These are phyloP conservation scores for Phallusia fumigata DNA, from an alignment of 23 tunicate species.

Conservation along the genomic window DNA sequence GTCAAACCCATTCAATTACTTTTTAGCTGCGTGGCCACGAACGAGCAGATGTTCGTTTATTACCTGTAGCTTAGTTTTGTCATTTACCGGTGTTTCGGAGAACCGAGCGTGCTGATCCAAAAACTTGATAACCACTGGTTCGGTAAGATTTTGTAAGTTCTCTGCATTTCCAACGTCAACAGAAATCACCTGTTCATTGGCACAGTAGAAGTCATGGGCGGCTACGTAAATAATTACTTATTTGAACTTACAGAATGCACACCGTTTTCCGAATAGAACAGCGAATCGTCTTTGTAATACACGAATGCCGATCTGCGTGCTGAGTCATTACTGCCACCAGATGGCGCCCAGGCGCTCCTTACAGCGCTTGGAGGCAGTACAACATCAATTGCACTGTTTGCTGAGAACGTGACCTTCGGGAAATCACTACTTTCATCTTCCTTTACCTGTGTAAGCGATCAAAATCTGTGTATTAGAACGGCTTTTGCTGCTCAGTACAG, in stretches of 20 bases:
- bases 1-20: neutral
- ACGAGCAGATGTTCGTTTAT: neutral
- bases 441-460: neutral
- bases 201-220: neutral
- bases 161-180: neutral
- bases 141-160: neutral
- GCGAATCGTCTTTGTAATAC: conserved; percentile 3
- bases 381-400: neutral
- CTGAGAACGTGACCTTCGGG: neutral
- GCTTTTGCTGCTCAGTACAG: too few species aligned
- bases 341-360: neutral
- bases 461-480: neutral
- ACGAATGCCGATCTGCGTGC: neutral
- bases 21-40: neutral
- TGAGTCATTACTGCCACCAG: neutral
- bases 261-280: neutral
- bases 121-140: neutral
- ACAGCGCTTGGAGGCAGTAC: conserved; percentile 5
- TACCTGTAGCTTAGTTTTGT: neutral
- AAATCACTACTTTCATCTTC: neutral
- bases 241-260: neutral
- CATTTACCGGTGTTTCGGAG: neutral
- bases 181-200: neutral
- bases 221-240: too few species aligned
- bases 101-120: conserved; percentile 3